Evolutionary conservation across 2,797 vertebrate species (phyloP).

Genomic region (Oreochromis mossambicus): DNA sequence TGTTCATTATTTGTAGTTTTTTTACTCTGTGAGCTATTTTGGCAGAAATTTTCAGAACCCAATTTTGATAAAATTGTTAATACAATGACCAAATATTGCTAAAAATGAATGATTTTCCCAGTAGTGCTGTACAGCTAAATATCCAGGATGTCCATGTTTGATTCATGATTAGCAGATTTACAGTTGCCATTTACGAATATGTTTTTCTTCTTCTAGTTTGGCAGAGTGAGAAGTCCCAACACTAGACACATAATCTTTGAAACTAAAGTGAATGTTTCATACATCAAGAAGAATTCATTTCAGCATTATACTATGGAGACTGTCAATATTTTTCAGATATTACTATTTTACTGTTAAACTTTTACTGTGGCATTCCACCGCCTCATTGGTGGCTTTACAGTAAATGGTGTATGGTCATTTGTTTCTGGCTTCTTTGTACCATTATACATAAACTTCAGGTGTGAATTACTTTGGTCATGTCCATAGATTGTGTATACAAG

Average conservation of each 20-base stretch:
- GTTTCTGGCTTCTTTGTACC: background rate
- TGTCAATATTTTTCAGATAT: background rate
- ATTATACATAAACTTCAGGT: background rate
- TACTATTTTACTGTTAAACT: background rate
- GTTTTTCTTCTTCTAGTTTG: background rate
- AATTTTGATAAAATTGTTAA: background rate
- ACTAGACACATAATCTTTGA: too few species aligned
- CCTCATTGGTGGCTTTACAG: background rate
- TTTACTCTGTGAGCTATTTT: background rate
- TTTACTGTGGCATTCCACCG: background rate
- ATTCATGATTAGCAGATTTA: background rate
- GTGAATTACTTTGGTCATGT: background rate
- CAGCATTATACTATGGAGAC: background rate
- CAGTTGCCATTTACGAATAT: background rate
- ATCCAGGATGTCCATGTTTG: accelerated
- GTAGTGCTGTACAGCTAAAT: background rate
- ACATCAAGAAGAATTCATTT: background rate
- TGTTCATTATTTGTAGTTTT: background rate
- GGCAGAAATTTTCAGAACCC: background rate
- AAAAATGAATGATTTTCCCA: background rate
- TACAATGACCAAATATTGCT: background rate
- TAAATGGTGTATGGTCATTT: background rate
- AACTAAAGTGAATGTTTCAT: background rate
- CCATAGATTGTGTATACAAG: background rate
- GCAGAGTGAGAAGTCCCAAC: too few species aligned